Evolutionary conservation across 2,797 vertebrate genomes (phyloP).

Genomic region (Gymnoscopelus microlampas): DNA sequence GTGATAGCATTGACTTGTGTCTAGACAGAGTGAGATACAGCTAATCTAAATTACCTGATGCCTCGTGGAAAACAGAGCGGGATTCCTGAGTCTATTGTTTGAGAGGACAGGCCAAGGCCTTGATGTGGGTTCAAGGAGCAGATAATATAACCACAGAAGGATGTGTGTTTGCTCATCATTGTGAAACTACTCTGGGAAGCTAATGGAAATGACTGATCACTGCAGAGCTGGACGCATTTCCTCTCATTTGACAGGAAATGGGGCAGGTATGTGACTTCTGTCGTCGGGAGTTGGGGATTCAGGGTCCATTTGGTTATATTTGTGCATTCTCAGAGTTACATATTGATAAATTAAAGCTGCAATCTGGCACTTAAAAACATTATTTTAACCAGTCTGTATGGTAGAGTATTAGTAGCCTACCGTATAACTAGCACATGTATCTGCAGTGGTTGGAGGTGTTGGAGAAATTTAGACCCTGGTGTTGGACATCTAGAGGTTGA

Average conservation of each 20-base stretch:
- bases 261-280: slow-evolving; percentile 48
- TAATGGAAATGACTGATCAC: slow-evolving; percentile 47
- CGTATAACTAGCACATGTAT: no score
- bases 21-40: slow-evolving; percentile 74
- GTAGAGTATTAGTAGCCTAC: no score
- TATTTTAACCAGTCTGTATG: no score
- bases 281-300: background rate
- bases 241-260: slow-evolving; percentile 53
- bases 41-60: slow-evolving; percentile 78
- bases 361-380: no score
- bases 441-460: no score
- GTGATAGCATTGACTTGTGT: slow-evolving; percentile 56
- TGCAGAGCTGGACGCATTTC: slow-evolving; percentile 58
- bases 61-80: slow-evolving; percentile 55
- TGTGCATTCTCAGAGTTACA: no score
- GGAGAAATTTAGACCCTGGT: no score
- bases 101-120: slow-evolving; percentile 60
- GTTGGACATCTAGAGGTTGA: no score
- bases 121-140: slow-evolving; percentile 71
- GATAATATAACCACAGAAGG: slow-evolving; percentile 71
- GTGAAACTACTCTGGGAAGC: slow-evolving; percentile 69
- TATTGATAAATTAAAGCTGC: no score
- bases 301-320: no score
- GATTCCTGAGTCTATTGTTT: slow-evolving; percentile 77
- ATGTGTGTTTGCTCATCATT: slow-evolving; percentile 65